Percentiles rank a stretch among this genome's conserved stretches.
Conservation (phyloP, 2,797 vertebrate genomes). For the Sebastes diploproa region DNA sequence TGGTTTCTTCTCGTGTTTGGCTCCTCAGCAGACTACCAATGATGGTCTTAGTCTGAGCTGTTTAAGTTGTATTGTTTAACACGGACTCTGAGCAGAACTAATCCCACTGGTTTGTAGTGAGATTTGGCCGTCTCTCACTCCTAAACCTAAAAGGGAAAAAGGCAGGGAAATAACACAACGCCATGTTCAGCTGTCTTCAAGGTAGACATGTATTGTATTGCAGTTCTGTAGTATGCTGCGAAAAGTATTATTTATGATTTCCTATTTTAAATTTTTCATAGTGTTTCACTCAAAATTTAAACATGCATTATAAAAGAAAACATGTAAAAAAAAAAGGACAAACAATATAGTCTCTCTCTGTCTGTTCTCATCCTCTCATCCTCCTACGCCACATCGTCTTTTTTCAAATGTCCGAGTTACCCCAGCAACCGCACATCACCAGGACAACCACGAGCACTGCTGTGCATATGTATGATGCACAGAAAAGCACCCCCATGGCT, state of each 20-base stretch:
- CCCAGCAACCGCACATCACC: conserved; percentile 54
- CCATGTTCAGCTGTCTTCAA: background rate
- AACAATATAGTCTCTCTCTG: background rate
- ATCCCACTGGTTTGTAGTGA: conserved; percentile 6
- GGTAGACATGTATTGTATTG: background rate
- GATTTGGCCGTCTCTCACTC: background rate
- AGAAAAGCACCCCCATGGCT: background rate
- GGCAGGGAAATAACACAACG: background rate
- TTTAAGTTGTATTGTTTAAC: background rate
- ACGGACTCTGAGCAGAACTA: conserved; percentile 20
- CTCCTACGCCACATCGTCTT: background rate
- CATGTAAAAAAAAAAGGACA: background rate
- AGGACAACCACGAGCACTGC: conserved; percentile 8
- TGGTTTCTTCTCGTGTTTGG: background rate
- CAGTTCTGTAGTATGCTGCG: background rate
- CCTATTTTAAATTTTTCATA: background rate
- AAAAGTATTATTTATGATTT: background rate
- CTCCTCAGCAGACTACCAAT: background rate
- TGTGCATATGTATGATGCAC: conserved; percentile 20
- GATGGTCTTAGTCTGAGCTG: background rate
- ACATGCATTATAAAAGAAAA: background rate
- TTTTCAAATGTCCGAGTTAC: conserved; percentile 41
- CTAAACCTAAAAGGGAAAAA: background rate
- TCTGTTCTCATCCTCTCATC: conserved; percentile 5
- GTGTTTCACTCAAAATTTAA: background rate